Evolutionary conservation across 2,888 invertebrate genomes (phyloP).

Genomic region (Polydrusus cervinus): DNA sequence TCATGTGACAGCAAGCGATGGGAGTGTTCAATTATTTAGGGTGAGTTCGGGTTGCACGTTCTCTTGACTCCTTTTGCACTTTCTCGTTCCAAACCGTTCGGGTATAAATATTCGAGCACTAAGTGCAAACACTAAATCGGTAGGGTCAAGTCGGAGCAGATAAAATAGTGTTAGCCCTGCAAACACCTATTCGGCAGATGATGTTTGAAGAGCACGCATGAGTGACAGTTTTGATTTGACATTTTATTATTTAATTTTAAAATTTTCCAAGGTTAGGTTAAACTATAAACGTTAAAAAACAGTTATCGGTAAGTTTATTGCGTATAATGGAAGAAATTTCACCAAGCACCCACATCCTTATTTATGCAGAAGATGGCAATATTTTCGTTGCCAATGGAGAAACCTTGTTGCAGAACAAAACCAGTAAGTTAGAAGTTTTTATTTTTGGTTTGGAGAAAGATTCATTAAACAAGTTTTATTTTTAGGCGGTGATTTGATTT

Average conservation of each 20-base stretch:
- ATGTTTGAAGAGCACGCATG: not conserved
- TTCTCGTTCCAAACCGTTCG: not conserved
- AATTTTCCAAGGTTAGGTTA: not conserved
- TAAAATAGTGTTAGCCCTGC: not conserved
- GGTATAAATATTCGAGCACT: not conserved
- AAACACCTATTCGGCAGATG: not conserved
- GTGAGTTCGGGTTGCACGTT: too few relatives aligned
- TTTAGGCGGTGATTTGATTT: not conserved
- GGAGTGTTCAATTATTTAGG: too few relatives aligned
- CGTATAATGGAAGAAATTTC: not conserved
- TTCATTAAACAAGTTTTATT: not conserved
- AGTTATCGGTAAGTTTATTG: not conserved
- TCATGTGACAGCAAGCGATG: too few relatives aligned
- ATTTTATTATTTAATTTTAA: not conserved
- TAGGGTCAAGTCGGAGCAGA: not conserved
- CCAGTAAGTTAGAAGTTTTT: not conserved
- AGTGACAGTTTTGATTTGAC: not conserved
- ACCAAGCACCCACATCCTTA: not conserved
- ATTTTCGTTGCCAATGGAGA: not conserved
- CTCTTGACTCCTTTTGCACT: too few relatives aligned
- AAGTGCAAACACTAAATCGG: not conserved
- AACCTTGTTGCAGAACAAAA: not conserved
- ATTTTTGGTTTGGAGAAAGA: not conserved
- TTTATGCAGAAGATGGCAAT: not conserved
- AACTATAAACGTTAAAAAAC: not conserved